Evolutionary conservation across 2,888 invertebrate species (phyloP), one percentile per base, ranked within the genome.

Genomic region (Eupeodes latifasciatus): DNA sequence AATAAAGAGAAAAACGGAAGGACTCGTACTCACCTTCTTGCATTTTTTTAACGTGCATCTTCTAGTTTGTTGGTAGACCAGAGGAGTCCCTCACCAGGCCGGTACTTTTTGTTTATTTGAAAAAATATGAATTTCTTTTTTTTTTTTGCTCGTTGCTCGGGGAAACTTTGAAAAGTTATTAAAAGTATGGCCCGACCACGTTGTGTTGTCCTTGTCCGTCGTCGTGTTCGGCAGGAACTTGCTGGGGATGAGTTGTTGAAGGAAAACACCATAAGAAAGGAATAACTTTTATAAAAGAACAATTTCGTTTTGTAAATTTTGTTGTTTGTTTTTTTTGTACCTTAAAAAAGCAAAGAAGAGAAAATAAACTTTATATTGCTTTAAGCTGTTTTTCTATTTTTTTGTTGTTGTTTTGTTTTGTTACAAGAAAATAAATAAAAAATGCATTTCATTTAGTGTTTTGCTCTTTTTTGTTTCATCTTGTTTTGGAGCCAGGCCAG

Each of bases 391-490:
- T 85, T 75, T 12, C 40, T n/a, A 9, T 16, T 53, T 10, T 27
- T 19, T 14, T 14, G 49, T 67, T n/a, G n/a, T 67, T 34, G 27
- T 53, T 16, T 69, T 55, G 27, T 27, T 27, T 27, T 27, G 27
- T 1, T n/a, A 9, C 16, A 49, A 27, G 36, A 81, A 74, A 71
- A 62, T 16, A 51, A 75, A 80, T 76, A 66, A 61, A 87, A 87
- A 80, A 85, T 83, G 83, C 86, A 83, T 83, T 87, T 72, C 66
- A 76, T 76, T 83, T 72, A 71, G 57, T 71, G 53, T 86, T 75
- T 76, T 83, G 75, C 62, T 55, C 61, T 74, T 75, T 82, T 67
- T 49, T 67, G 14, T 51, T 74, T 16, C 27, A 7, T 40, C 40
- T 9, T 40, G 40, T 9, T 40, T 40, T 40, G 40, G 40, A 67